Conservation (phyloP, 2,113 vertebrate species). For the Coptodon rendalli region DNA sequence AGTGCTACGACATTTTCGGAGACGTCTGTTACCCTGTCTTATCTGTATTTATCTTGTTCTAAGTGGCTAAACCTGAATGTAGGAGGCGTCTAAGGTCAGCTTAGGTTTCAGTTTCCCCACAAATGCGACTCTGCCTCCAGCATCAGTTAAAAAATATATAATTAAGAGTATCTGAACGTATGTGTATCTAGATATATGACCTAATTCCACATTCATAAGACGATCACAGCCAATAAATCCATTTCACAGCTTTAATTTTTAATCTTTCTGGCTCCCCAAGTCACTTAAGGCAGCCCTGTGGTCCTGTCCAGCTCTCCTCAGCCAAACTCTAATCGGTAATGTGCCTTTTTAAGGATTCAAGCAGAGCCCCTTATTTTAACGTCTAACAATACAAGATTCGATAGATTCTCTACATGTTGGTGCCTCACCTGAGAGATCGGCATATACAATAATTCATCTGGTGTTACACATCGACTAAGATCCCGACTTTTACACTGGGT, state of each 20-base stretch:
- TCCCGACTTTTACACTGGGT: background rate
- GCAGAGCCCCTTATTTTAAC: accelerated
- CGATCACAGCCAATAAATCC: background rate
- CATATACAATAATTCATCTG: background rate
- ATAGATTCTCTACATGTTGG: accelerated
- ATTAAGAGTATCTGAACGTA: background rate
- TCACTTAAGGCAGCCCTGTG: background rate
- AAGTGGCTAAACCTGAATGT: background rate
- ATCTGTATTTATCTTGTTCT: background rate
- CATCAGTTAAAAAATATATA: background rate
- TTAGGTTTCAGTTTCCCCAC: slow-evolving; percentile 1
- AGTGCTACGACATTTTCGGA: no score
- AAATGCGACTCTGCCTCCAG: background rate
- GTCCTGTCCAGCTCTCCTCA: background rate
- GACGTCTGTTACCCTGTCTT: no score
- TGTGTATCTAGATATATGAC: background rate
- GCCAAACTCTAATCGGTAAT: background rate
- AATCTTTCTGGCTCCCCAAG: background rate
- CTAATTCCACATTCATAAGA: background rate
- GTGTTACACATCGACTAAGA: background rate
- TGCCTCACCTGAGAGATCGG: background rate
- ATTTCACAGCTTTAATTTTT: background rate
- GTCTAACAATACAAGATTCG: background rate
- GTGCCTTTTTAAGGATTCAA: background rate
- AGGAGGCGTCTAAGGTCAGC: background rate